phyloP scores from a whole-genome alignment of 2,113 vertebrate species.

The Oncorhynchus masou region DNA sequence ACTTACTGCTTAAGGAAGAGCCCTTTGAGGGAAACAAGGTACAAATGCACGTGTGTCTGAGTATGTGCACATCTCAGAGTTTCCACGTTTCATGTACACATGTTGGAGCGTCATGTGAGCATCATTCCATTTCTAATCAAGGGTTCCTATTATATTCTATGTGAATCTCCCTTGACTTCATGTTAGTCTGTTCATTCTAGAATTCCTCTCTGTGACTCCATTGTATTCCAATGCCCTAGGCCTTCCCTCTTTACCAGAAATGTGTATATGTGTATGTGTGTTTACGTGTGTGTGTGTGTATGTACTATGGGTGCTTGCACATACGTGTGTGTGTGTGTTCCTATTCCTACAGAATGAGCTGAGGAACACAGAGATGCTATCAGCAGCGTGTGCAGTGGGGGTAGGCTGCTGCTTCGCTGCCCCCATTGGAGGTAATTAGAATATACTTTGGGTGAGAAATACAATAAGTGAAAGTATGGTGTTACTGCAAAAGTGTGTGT shows the following conservation, averaged over 20 bases:
- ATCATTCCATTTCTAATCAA: not conserved
- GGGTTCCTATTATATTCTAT: not conserved
- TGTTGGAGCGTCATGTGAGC: not conserved
- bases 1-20: conserved; percentile 77
- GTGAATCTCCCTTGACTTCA: not conserved
- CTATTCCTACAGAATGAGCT: conserved; percentile 87
- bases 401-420: conserved; percentile 98
- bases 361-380: conserved; percentile 97
- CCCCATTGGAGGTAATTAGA: conserved; percentile 88
- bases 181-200: not conserved
- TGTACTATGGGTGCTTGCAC: not conserved
- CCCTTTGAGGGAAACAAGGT: conserved; percentile 79
- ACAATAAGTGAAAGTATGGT: no score
- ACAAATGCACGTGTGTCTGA: conserved; percentile 52
- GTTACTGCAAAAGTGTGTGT: no score
- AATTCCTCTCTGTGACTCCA: conserved; percentile 9
- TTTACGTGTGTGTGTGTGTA: conserved; percentile 20
- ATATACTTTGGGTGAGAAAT: no score
- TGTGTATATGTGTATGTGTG: conserved; percentile 25
- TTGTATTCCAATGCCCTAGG: conserved; percentile 1
- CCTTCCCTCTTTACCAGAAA: not conserved
- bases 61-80: conserved; percentile 18
- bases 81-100: not conserved
- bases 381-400: conserved; percentile 92
- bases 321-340: conserved; percentile 27